Evolutionary conservation across 1,140 invertebrate species (phyloP).

Genomic region (Zelostemma sp.): DNA sequence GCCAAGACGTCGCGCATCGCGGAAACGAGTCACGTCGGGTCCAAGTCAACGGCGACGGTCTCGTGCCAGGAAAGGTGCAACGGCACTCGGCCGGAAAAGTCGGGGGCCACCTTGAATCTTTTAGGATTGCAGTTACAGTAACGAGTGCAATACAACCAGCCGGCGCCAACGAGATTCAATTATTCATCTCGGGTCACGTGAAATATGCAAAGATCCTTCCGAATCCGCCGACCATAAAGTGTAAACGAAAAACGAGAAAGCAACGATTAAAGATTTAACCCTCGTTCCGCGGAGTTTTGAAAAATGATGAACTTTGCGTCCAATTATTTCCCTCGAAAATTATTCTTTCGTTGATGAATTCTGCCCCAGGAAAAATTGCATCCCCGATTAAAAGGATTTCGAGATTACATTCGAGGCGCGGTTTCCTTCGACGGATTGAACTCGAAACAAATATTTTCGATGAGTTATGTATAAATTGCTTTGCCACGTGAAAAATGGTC

Average conservation of each 20-base stretch:
- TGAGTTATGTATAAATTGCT: slow-evolving; percentile 36
- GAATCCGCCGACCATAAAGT: background rate
- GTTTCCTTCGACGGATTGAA: slow-evolving; percentile 1
- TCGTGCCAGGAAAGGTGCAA: slow-evolving; percentile 24
- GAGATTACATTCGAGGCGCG: slow-evolving; percentile 18
- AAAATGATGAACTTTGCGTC: background rate
- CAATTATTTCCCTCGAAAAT: too few species aligned
- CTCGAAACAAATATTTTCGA: slow-evolving; percentile 30
- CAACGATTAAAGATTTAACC: background rate
- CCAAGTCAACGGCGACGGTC: slow-evolving; percentile 14
- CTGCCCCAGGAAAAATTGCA: background rate
- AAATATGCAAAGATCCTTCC: slow-evolving; percentile 20
- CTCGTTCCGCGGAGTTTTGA: background rate
- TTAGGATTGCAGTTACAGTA: slow-evolving; percentile 39
- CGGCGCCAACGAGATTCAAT: slow-evolving; percentile 32
- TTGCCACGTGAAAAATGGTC: slow-evolving; percentile 41
- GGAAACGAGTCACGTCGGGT: slow-evolving; percentile 28
- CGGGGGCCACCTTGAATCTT: slow-evolving; percentile 31
- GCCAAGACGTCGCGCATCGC: slow-evolving; percentile 14
- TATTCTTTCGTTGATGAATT: slow-evolving; percentile 6
- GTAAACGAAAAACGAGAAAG: slow-evolving; percentile 1
- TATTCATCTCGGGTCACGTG: slow-evolving; percentile 41
- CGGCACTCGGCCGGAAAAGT: slow-evolving; percentile 25
- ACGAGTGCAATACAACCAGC: slow-evolving; percentile 39
- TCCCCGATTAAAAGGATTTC: background rate